These are phyloP conservation scores for Acanthoscelides obtectus DNA, from an alignment of 2,888 invertebrate species.

Conservation along the genomic window DNA sequence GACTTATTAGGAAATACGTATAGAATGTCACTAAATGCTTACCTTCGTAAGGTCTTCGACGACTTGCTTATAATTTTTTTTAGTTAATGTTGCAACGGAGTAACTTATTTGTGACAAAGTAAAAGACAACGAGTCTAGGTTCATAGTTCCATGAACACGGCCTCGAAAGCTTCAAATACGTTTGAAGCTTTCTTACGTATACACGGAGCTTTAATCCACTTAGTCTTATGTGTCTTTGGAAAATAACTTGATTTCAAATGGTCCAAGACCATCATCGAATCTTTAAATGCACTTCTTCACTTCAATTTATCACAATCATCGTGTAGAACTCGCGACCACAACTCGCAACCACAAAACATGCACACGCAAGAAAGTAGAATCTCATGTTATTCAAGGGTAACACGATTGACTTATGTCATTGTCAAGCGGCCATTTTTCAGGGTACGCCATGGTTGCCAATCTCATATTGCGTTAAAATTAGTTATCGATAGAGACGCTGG, in stretches of 20 bases:
- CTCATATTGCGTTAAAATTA: too few relatives aligned
- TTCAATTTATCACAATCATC: constrained; percentile 39
- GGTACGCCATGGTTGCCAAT: too few relatives aligned
- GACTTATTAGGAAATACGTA: constrained; percentile 8
- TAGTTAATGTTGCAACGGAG: constrained; percentile 92
- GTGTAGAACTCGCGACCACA: constrained; percentile 36
- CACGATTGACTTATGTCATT: too few relatives aligned
- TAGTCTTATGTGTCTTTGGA: constrained; percentile 45
- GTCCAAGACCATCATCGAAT: constrained; percentile 51
- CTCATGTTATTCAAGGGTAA: too few relatives aligned
- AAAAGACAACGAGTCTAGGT: constrained; percentile 98
- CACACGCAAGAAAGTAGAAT: too few relatives aligned
- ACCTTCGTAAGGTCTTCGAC: constrained; percentile 87
- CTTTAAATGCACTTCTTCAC: constrained; percentile 40
- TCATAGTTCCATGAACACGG: constrained; percentile 87
- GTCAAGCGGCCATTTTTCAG: too few relatives aligned
- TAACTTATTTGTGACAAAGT: constrained; percentile 98
- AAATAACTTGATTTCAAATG: constrained; percentile 46
- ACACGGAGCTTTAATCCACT: constrained; percentile 60
- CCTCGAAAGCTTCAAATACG: constrained; percentile 92
- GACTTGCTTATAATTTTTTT: constrained; percentile 91
- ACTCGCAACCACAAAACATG: constrained; percentile 26
- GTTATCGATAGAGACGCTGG: too few relatives aligned
- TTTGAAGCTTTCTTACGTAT: constrained; percentile 87
- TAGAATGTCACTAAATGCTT: constrained; percentile 45